phyloP scores from a whole-genome alignment of 2,888 invertebrate genomes.

The Coleophora deauratella region DNA sequence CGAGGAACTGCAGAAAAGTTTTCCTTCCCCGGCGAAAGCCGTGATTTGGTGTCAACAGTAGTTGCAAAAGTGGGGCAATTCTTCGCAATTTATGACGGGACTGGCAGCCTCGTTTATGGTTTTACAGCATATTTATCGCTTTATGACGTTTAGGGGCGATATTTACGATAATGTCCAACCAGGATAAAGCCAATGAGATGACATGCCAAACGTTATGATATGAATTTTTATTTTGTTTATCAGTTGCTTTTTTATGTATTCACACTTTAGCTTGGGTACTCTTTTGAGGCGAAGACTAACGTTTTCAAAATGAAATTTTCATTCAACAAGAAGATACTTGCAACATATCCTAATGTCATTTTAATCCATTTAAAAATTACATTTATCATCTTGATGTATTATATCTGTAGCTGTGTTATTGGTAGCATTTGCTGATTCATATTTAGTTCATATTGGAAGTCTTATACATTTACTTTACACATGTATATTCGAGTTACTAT shows the following conservation, averaged over 20 bases:
- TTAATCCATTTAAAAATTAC: no score
- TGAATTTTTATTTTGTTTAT: conserved; percentile 2
- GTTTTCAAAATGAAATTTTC: no score
- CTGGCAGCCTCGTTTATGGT: conserved; percentile 61
- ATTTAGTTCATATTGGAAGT: no score
- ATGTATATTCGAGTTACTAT: no score
- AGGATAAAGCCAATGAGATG: conserved; percentile 26
- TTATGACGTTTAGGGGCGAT: conserved; percentile 49
- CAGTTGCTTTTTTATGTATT: neutral
- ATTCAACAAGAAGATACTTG: no score
- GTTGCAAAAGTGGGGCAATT: conserved; percentile 58
- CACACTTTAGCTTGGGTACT: neutral
- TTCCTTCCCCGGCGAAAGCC: neutral
- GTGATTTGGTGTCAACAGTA: conserved; percentile 36
- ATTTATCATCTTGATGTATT: no score
- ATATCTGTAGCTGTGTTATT: no score
- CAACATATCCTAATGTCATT: no score
- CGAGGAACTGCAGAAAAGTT: no score
- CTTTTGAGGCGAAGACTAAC: no score
- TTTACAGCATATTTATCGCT: conserved; percentile 70
- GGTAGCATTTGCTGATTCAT: no score
- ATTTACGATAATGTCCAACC: conserved; percentile 46
- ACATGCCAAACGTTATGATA: conserved; percentile 9
- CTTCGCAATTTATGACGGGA: conserved; percentile 54
- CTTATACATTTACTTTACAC: no score